A percentile compares a stretch with the other conserved stretches of the same genome.
phyloP scores from a whole-genome alignment of 1,140 invertebrate genomes.

The Aphidius ervi region DNA sequence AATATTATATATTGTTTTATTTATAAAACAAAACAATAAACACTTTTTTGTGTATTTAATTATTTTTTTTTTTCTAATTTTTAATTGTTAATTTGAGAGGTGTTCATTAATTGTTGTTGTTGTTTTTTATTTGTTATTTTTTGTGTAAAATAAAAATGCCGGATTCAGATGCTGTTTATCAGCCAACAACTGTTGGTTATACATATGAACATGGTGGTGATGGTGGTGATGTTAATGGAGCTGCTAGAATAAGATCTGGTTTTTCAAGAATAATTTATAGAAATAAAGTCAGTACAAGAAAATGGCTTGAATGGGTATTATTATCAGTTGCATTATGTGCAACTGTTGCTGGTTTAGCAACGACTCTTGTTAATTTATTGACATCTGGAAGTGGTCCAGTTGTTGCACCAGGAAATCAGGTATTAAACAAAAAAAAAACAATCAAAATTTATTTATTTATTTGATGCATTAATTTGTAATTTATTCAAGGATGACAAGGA shows the following conservation, averaged over 20 bases:
- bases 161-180: constrained; percentile 49
- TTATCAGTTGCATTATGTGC: constrained; percentile 44
- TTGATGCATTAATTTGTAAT: background rate
- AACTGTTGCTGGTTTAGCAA: constrained; percentile 43
- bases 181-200: constrained; percentile 51
- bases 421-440: background rate
- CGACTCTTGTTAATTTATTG: constrained; percentile 43
- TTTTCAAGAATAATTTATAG: constrained; percentile 48
- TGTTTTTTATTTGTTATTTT: background rate
- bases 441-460: background rate
- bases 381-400: constrained; percentile 21
- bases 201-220: constrained; percentile 45
- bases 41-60: too few species aligned
- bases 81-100: too few species aligned
- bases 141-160: constrained; percentile 33
- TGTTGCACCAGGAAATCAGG: constrained; percentile 23
- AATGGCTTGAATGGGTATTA: constrained; percentile 48
- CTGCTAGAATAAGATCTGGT: constrained; percentile 38
- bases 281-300: constrained; percentile 47
- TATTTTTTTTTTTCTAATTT: too few species aligned
- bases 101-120: background rate
- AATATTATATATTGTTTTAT: background rate
- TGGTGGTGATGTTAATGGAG: constrained; percentile 29
- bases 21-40: background rate
- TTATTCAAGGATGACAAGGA: constrained; percentile 30